Base-by-base conservation (phyloP, 2,113 vertebrate species). In the Ciconia boyciana region DNA sequence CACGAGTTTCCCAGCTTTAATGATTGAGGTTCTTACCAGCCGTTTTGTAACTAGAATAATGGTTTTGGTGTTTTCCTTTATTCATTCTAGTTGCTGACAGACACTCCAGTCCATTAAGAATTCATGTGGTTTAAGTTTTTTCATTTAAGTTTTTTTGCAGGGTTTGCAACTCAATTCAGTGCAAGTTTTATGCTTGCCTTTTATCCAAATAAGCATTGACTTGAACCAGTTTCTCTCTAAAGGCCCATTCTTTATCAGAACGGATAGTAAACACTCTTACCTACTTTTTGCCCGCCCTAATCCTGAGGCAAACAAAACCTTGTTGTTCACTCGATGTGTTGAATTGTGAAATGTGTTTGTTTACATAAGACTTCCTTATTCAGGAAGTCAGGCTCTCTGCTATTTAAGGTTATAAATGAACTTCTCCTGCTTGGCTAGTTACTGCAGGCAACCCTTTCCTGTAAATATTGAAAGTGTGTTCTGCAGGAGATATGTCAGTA, bases 321-420 rank as follows among this genome's bases (percentile, higher is more conserved):
- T 82, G 43, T 80, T 89, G 57, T 94, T 94, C 60, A 10, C 51
- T 72, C 1, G 0, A 10, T 88, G n/a, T 51, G 58, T 68, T 90
- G 95, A 94, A 85, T 91, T 95, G 89, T 94, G 93, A 96, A 96
- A 96, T 83, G 68, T 77, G 70, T 96, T 96, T 94, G 46, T 96
- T 96, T 96, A 94, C 64, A 39, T 87, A 86, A 93, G 87, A 85
- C 91, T 95, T 97, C 89, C 95, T 93, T 83, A 25, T 83, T 83
- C 91, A 95, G 96, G 94, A 97, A 96, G 90, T 71, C 43, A 31
- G 72, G 24, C 68, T 48, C 72, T 80, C 70, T 95, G 84, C 96
- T 97, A 83, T 96, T 94, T 95, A 88, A 83, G 78, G 89, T 77
- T 91, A 83, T 88, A 97, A 95, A 93, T 91, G 54, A 90, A 91